These are phyloP conservation scores for Microctenopoma stevenorrisi DNA, from an alignment of 2,797 vertebrate genomes.

Conservation along the genomic window DNA sequence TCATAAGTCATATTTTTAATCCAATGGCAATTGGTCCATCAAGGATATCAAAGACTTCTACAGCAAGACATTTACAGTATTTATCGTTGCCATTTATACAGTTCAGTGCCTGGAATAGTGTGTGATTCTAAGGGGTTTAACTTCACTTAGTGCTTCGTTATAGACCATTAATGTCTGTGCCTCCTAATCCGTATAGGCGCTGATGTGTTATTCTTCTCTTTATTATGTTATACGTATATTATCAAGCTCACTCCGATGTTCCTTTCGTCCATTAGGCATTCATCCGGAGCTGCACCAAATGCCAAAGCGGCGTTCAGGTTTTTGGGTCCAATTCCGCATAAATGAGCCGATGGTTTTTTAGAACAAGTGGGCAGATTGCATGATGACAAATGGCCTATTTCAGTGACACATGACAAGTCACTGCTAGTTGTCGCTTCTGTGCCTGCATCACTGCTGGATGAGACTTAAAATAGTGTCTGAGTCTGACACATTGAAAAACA, in stretches of 20 bases:
- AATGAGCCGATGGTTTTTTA: constrained; percentile 28
- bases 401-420: constrained; percentile 32
- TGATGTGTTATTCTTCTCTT: neutral
- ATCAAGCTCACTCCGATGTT: constrained; percentile 3
- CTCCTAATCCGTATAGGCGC: neutral
- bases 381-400: constrained; percentile 55
- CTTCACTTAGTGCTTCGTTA: neutral
- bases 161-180: neutral
- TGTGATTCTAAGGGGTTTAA: neutral
- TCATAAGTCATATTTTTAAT: constrained; percentile 22
- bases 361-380: constrained; percentile 44
- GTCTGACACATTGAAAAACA: constrained; percentile 33
- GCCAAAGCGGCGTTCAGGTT: constrained; percentile 31
- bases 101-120: neutral
- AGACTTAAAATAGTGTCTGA: constrained; percentile 46
- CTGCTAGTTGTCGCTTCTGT: constrained; percentile 42
- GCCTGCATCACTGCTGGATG: constrained; percentile 43
- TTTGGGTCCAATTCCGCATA: constrained; percentile 19
- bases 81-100: neutral
- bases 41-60: neutral
- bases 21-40: constrained; percentile 15
- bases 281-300: constrained; percentile 8
- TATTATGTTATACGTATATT: neutral
- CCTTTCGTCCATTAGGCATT: constrained; percentile 1
- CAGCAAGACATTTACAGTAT: neutral